phyloP scores from a whole-genome alignment of 2,888 invertebrate species.

The Strigamia crassipes region DNA sequence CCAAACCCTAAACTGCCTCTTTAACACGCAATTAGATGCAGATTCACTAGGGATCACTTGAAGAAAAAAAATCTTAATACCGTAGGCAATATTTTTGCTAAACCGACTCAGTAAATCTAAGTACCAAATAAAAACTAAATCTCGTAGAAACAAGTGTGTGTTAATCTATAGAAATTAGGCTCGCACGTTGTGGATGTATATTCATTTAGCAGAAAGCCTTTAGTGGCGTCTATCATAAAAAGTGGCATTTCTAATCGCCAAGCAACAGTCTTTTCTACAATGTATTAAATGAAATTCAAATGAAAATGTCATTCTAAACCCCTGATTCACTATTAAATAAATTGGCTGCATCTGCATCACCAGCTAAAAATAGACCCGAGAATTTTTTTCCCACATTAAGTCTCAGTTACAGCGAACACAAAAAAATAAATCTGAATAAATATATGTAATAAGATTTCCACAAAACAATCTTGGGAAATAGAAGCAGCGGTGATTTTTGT shows the following conservation, averaged over 20 bases:
- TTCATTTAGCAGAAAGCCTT: background rate
- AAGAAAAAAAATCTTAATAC: no score
- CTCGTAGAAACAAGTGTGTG: no score
- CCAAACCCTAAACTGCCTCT: background rate
- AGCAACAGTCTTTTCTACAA: background rate
- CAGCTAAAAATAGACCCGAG: background rate
- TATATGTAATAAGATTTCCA: background rate
- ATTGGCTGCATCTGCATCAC: background rate
- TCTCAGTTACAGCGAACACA: background rate
- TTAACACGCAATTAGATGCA: background rate
- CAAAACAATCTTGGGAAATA: background rate
- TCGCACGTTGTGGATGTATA: background rate
- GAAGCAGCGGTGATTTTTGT: background rate
- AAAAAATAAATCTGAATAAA: background rate
- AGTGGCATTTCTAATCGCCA: background rate
- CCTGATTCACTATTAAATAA: constrained; percentile 11
- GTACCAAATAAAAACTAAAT: no score
- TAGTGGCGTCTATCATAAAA: background rate
- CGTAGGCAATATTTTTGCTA: no score
- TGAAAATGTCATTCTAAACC: background rate
- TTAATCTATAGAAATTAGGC: no score
- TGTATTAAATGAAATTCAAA: background rate
- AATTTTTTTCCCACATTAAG: background rate
- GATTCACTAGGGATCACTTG: no score
- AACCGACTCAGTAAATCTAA: no score